Base-by-base conservation (phyloP, 2,888 invertebrate genomes). In the Microctonus aethiopoides region DNA sequence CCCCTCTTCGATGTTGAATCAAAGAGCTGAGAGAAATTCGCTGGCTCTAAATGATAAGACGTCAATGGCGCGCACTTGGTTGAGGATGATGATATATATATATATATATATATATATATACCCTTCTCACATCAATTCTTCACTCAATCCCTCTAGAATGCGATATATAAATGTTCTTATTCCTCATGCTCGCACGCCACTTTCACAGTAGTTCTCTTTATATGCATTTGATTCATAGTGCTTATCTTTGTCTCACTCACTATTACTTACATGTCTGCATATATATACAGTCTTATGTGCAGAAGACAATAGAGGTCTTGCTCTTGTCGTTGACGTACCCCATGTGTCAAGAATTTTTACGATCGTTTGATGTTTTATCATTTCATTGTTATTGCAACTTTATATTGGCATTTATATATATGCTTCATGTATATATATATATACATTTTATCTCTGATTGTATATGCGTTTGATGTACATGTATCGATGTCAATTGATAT, bases 31-130 rank as follows among this genome's bases (percentile, higher is more conserved):
- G 60, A 60, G 61, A 29, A n/a, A 39, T 26, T 39, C 26, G 39
- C 62, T 70, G 66, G 24, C 29, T 57, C 41, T 59, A 32, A 56
- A 61, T 41, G 70, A 70, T 70, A 70, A 70, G 70, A 70, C 70
- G 32, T 16, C 41, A 52, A 61, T 26, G 46, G 24, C 29, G 34
- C 22, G 51, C 26, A 26, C 13, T 54, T 24, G 54, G 22, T 10
- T 54, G 54, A 24, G 32, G 29, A 57, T 56, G 13, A 22, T 29
- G 7, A 7, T 29, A 29, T 46, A 20, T 46, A 46, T n/a, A n/a
- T n/a, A n/a, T n/a, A n/a, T n/a, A n/a, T n/a, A n/a, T n/a, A n/a
- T n/a, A n/a, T n/a, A n/a, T n/a, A n/a, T n/a, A n/a, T n/a, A n/a
- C n/a, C n/a, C n/a, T n/a, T n/a, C n/a, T n/a, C n/a, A n/a, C n/a